These are phyloP conservation scores for Leptocoma aspasia DNA, from an alignment of 2,113 vertebrate genomes.

Conservation along the genomic window DNA sequence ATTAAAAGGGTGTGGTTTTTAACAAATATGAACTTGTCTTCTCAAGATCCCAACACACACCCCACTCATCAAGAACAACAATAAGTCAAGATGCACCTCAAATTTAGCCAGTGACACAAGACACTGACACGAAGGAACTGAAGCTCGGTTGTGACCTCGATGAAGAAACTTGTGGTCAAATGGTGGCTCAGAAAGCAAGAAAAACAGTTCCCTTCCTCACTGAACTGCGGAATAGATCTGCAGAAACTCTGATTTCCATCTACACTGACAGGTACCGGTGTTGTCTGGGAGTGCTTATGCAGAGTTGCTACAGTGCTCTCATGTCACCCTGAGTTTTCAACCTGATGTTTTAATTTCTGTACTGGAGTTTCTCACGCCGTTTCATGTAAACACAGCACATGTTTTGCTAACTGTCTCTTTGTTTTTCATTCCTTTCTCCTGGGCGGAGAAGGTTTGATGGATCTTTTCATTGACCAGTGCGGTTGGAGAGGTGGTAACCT, in stretches of 20 bases:
- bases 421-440: too few relatives aligned
- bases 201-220: not conserved
- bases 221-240: not conserved
- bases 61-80: accelerated
- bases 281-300: not conserved
- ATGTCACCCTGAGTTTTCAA: too few relatives aligned
- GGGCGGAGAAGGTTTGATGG: too few relatives aligned
- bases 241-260: not conserved
- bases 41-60: too few relatives aligned
- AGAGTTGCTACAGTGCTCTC: not conserved
- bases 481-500: too few relatives aligned
- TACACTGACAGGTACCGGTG: not conserved
- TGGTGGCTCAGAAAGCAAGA: not conserved
- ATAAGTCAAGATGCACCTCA: not conserved
- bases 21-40: too few relatives aligned
- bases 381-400: too few relatives aligned
- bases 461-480: too few relatives aligned
- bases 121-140: not conserved
- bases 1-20: too few relatives aligned
- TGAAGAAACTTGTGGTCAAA: not conserved
- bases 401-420: too few relatives aligned
- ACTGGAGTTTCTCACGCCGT: too few relatives aligned
- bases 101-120: not conserved
- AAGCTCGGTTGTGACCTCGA: not conserved
- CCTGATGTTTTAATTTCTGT: too few relatives aligned